A percentile compares a stretch with the other conserved stretches of the same genome.
These are phyloP conservation scores for Papilio demoleus DNA, from an alignment of 2,888 invertebrate genomes.

Conservation along the genomic window DNA sequence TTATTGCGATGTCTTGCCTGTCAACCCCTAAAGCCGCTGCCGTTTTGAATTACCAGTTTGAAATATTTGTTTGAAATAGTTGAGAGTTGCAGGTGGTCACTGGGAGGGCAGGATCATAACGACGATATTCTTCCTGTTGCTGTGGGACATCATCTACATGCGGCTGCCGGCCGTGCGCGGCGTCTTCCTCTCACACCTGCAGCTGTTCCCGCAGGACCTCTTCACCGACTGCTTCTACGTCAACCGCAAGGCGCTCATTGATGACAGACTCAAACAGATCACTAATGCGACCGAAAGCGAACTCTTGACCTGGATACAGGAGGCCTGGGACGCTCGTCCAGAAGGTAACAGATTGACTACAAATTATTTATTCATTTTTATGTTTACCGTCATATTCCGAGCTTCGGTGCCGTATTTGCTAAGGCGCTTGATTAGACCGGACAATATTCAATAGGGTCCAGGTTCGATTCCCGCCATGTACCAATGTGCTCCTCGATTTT, in stretches of 20 bases:
- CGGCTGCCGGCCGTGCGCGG: constrained; percentile 75
- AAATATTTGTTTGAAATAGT: too few relatives aligned
- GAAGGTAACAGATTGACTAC: constrained; percentile 66
- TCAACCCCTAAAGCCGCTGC: too few relatives aligned
- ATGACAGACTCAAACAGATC: constrained; percentile 76
- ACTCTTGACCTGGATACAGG: constrained; percentile 71
- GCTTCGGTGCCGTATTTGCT: too few relatives aligned
- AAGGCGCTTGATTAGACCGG: too few relatives aligned
- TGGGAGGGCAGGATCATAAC: constrained; percentile 87
- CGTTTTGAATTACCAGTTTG: too few relatives aligned
- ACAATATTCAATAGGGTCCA: too few relatives aligned
- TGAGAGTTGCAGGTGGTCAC: too few relatives aligned
- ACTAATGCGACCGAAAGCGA: constrained; percentile 59
- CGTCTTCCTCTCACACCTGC: constrained; percentile 86
- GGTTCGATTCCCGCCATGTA: too few relatives aligned
- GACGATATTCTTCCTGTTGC: constrained; percentile 86
- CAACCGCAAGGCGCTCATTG: constrained; percentile 84
- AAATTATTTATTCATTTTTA: neutral
- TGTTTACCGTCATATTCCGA: too few relatives aligned
- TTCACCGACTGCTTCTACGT: constrained; percentile 86
- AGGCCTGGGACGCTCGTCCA: constrained; percentile 75
- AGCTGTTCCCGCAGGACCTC: constrained; percentile 89
- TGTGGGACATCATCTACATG: constrained; percentile 91
- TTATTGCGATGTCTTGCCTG: too few relatives aligned
- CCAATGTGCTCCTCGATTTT: too few relatives aligned